A percentile compares a stretch with the other conserved stretches of the same genome.
These are phyloP conservation scores for Chirona hameri DNA, from an alignment of 2,888 invertebrate genomes.

Conservation along the genomic window DNA sequence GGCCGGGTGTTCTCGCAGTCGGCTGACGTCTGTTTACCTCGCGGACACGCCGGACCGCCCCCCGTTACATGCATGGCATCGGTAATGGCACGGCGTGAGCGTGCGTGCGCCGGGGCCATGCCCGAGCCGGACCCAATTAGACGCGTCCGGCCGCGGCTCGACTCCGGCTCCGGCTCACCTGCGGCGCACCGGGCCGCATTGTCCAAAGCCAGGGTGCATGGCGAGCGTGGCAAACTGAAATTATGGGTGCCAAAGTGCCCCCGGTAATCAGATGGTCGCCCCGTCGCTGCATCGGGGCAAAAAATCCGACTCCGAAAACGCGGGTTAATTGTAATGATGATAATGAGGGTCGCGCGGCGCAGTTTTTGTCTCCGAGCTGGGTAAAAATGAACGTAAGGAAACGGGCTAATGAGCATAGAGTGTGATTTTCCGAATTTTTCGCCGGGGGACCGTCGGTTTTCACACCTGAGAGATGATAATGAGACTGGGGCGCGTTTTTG, in stretches of 20 bases:
- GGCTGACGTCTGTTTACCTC: constrained; percentile 13
- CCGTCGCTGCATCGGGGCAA: not conserved
- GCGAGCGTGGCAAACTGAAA: not conserved
- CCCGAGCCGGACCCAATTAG: not conserved
- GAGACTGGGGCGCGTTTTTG: not conserved
- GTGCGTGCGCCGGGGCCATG: not conserved
- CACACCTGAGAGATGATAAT: constrained; percentile 12
- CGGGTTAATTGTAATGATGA: constrained; percentile 14
- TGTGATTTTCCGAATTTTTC: not conserved
- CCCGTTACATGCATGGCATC: not conserved
- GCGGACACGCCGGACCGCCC: constrained; percentile 13
- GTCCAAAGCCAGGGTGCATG: not conserved
- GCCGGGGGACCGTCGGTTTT: not conserved
- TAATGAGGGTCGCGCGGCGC: not conserved
- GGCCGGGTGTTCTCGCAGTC: not conserved
- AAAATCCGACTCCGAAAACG: not conserved
- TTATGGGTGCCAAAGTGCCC: not conserved
- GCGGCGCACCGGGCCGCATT: not conserved
- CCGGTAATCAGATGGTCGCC: not conserved
- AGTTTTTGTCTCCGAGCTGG: not conserved
- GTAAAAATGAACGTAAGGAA: constrained; percentile 27
- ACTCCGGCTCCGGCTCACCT: not conserved
- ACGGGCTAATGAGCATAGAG: not conserved
- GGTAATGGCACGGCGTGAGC: not conserved
- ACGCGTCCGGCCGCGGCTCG: not conserved